Percentiles rank a stretch among this genome's conserved stretches.
These are phyloP conservation scores for Aspidiotus rigidus DNA, from an alignment of 2,888 invertebrate species.

Conservation along the genomic window DNA sequence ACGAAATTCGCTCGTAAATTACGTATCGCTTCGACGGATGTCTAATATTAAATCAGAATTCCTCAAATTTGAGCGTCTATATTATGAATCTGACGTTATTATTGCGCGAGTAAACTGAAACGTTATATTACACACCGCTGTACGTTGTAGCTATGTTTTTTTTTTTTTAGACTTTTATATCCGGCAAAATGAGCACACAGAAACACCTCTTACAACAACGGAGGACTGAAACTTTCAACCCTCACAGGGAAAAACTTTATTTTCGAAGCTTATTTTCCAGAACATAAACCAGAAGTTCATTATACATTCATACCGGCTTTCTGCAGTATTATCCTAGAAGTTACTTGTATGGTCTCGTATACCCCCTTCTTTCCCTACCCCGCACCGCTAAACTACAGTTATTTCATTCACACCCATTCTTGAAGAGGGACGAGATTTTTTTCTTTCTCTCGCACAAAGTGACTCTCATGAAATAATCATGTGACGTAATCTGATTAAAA, in stretches of 20 bases:
- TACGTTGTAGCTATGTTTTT: no score
- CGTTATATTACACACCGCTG: no score
- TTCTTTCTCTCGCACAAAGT: conserved; percentile 5
- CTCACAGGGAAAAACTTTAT: conserved; percentile 1
- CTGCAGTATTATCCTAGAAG: conserved; percentile 28
- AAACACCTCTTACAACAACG: no score
- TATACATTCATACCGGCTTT: conserved; percentile 29
- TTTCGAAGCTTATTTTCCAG: conserved; percentile 31
- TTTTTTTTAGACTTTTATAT: no score
- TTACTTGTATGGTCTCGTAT: background rate
- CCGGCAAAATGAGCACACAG: no score
- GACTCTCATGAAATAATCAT: conserved; percentile 28
- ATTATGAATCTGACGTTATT: no score
- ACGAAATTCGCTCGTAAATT: no score
- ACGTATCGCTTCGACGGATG: no score
- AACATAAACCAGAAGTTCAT: conserved; percentile 32
- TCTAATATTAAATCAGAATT: no score
- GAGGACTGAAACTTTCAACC: background rate
- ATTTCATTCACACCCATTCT: background rate
- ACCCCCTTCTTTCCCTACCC: background rate
- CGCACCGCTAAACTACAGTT: background rate
- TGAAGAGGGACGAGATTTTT: background rate
- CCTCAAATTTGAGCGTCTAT: no score
- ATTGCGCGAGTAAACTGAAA: no score
- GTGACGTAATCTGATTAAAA: conserved; percentile 32